Base-by-base conservation (phyloP, 2,888 invertebrate species). In the Malthinus seriepunctatus region DNA sequence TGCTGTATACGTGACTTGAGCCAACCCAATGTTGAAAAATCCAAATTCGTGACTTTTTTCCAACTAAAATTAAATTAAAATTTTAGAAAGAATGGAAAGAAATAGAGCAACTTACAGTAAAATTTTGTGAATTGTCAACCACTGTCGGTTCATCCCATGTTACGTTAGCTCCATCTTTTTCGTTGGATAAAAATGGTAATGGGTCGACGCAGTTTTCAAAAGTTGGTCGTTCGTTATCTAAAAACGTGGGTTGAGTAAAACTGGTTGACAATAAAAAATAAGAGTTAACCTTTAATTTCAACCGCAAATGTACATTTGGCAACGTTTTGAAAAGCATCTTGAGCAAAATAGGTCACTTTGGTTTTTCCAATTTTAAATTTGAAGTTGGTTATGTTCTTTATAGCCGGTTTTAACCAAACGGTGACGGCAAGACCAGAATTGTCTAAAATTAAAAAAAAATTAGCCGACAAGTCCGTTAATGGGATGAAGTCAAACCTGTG, bases 131-230 rank as follows among this genome's bases (percentile, higher is more conserved):
- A 72, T 88, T 88, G 71, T 88, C 88, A 58, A 76, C 77, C 63
- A 82, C 80, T 12, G 76, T 69, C 3, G 87, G 87, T 67, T 85
- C 85, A 51, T 83, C 82, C 84, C 86, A 86, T 8, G 79, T 77
- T 9, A 87, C 77, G 51, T 84, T 82, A 32, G 73, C 73, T 3
- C 75, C 77, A 2, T 60, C 63, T 52, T 67, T 69, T 45, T 73
- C 71, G 8, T 68, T 69, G 1, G 76, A 70, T 32, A 79, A 71
- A 60, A 82, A 82, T 32, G 78, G 76, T 3, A 84, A 80, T 0
- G 88, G 87, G 59, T 83, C 82, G 8, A 82, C 74, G 69, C 88
- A 89, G 55, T 80, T 79, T 66, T 86, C 85, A 8, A 85, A 78
- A 3, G 69, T 76, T 1, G 87, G 87, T 32, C 83, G 78, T 68